phyloP scores from a whole-genome alignment of 2,888 invertebrate genomes.

The Schizotus pectinicornis region DNA sequence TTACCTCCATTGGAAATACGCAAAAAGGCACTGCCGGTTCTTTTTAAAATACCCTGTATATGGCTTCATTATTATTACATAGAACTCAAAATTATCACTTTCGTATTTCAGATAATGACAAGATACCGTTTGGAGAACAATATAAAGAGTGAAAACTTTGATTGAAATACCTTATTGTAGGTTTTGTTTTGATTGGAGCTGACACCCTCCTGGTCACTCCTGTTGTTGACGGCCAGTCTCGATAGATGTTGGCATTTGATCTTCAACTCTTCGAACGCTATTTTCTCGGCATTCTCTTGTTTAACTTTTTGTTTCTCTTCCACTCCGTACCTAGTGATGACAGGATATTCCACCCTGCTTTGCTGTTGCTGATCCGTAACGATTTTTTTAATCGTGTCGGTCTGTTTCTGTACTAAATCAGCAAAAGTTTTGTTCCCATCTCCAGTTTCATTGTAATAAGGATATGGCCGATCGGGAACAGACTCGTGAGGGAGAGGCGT shows the following conservation, averaged over 20 bases:
- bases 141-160: not conserved
- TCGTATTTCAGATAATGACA: too few species aligned
- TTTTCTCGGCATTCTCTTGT: slow-evolving; percentile 29
- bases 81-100: too few species aligned
- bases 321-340: slow-evolving; percentile 35
- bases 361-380: slow-evolving; percentile 41
- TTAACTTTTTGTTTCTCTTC: slow-evolving; percentile 31
- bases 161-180: not conserved
- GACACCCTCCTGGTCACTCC: slow-evolving; percentile 7
- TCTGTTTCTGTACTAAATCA: slow-evolving; percentile 51
- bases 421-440: slow-evolving; percentile 39
- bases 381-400: slow-evolving; percentile 52
- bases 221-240: slow-evolving; percentile 35
- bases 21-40: too few species aligned
- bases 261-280: slow-evolving; percentile 45
- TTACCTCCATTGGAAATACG: too few species aligned
- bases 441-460: not conserved
- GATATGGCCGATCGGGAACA: slow-evolving; percentile 6
- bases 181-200: too few species aligned
- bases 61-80: too few species aligned
- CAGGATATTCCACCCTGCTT: slow-evolving; percentile 34
- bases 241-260: slow-evolving; percentile 49
- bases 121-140: too few species aligned
- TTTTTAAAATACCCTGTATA: too few species aligned
- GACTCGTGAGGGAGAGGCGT: not conserved